A percentile compares a stretch with the other conserved stretches of the same genome.
Evolutionary conservation across 1,140 invertebrate genomes (phyloP).

Genomic region (Pseudomyrmex sp.): DNA sequence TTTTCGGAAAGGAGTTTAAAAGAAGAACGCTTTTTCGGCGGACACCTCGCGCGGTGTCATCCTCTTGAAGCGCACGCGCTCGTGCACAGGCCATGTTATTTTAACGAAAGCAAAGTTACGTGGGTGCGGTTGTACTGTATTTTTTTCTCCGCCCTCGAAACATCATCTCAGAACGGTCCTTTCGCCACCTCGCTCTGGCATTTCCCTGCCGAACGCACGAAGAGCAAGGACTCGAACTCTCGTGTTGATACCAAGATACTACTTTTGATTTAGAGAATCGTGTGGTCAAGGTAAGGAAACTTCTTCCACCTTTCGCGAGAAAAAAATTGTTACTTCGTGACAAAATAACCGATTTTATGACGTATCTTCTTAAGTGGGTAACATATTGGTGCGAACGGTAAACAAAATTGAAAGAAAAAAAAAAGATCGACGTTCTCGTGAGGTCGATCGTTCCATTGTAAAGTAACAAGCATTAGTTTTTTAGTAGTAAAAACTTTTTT

Average conservation of each 20-base stretch:
- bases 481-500: no score
- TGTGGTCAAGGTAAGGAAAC: constrained; percentile 5
- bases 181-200: neutral
- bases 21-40: constrained; percentile 18
- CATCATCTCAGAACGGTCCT: neutral
- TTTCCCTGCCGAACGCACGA: neutral
- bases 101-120: constrained; percentile 24
- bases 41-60: constrained; percentile 57
- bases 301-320: neutral
- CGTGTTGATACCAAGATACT: neutral
- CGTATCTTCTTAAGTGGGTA: no score
- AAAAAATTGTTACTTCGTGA: neutral
- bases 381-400: no score
- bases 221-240: neutral
- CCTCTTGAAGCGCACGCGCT: neutral
- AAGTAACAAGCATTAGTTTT: no score
- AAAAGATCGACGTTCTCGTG: no score
- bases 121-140: constrained; percentile 26
- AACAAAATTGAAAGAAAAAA: no score
- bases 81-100: constrained; percentile 49
- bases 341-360: neutral
- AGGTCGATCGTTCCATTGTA: no score
- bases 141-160: neutral
- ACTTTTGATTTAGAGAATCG: neutral
- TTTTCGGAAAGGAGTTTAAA: constrained; percentile 25